A percentile compares a stretch with the other conserved stretches of the same genome.
These are phyloP conservation scores for Drosophila melanosoma DNA, from an alignment of 2,888 invertebrate species.

Conservation along the genomic window DNA sequence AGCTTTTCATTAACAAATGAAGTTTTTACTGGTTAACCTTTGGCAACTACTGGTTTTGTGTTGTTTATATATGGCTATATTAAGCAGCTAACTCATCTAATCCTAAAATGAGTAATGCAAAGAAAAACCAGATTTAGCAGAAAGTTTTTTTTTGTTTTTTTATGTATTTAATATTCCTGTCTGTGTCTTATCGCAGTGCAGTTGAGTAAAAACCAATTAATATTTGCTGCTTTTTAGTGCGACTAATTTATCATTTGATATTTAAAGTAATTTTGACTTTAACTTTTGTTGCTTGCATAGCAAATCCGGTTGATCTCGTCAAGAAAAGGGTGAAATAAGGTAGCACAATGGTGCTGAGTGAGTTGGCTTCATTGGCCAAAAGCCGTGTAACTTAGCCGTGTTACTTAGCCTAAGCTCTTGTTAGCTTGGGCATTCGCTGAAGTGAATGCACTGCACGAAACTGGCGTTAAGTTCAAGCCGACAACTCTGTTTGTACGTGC, in stretches of 20 bases:
- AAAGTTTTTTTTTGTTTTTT: neutral
- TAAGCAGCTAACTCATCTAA: neutral
- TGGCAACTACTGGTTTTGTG: neutral
- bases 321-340: neutral
- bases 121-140: neutral
- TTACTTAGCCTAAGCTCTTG: slow-evolving; percentile 1
- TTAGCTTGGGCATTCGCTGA: slow-evolving; percentile 8
- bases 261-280: neutral
- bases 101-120: neutral
- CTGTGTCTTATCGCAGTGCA: neutral
- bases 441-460: slow-evolving; percentile 7
- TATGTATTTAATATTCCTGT: neutral
- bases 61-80: neutral
- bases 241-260: neutral
- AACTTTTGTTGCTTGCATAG: neutral
- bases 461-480: slow-evolving; percentile 11
- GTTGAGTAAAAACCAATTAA: neutral
- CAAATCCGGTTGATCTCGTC: neutral
- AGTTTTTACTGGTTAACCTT: neutral
- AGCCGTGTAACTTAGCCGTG: neutral
- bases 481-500: slow-evolving; percentile 37
- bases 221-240: neutral
- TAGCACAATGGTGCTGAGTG: neutral
- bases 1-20: neutral
- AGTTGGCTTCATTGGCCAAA: neutral